Conservation (phyloP, 2,113 vertebrate genomes). For the Megaceryle maxima region DNA sequence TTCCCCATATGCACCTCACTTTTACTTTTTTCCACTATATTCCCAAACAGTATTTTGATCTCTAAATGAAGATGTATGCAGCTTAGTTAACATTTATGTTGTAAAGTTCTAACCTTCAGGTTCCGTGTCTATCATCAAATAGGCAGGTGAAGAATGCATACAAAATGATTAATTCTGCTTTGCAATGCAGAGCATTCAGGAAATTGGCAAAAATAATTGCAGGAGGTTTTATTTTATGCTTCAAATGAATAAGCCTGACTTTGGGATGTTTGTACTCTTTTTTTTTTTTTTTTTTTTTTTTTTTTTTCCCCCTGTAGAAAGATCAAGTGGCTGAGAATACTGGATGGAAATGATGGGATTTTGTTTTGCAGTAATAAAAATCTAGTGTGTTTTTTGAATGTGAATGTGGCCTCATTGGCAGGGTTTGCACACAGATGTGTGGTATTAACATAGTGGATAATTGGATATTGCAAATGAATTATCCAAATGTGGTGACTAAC, state of each 20-base stretch:
- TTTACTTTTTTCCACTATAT: neutral
- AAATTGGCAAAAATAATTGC: conserved; percentile 10
- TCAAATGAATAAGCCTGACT: conserved; percentile 21
- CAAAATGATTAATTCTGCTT: neutral
- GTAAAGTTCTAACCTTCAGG: neutral
- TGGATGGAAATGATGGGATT: conserved; percentile 9
- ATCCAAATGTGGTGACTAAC: conserved; percentile 52
- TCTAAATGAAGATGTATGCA: neutral
- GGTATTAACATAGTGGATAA: conserved; percentile 68
- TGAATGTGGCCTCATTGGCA: conserved; percentile 59
- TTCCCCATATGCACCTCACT: neutral
- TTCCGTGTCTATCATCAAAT: neutral
- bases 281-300: conserved; percentile 8
- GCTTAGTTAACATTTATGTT: neutral
- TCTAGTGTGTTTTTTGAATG: conserved; percentile 40
- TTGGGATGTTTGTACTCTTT: conserved; percentile 19
- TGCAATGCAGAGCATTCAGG: neutral
- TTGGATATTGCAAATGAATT: conserved; percentile 70
- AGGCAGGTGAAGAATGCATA: neutral
- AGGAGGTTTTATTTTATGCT: conserved; percentile 16
- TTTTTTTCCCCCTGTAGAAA: neutral
- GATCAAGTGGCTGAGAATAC: conserved; percentile 2
- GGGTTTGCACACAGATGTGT: conserved; percentile 64
- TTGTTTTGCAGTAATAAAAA: neutral
- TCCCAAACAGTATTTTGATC: neutral